Conservation (phyloP, 2,888 invertebrate species). For the Exephanes ischioxanthus region DNA sequence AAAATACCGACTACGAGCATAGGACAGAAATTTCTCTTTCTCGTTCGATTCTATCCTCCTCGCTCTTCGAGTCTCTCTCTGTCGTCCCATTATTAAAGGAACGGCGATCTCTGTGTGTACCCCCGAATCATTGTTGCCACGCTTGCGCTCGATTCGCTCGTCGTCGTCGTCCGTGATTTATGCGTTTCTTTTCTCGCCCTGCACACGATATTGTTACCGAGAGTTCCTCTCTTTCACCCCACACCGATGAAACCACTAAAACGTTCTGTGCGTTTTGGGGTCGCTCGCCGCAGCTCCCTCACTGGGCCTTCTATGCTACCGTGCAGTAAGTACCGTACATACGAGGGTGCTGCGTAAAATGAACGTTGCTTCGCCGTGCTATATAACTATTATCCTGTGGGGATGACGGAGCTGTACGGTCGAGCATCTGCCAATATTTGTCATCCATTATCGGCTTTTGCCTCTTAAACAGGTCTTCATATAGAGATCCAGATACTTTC, state of each 20-base stretch:
- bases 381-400: slow-evolving; percentile 38
- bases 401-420: slow-evolving; percentile 56
- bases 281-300: slow-evolving; percentile 42
- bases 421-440: slow-evolving; percentile 85
- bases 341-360: slow-evolving; percentile 44
- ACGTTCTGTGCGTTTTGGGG: slow-evolving; percentile 48
- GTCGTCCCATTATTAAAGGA: slow-evolving; percentile 56
- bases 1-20: slow-evolving; percentile 73
- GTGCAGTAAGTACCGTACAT: not conserved
- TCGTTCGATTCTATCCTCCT: slow-evolving; percentile 24
- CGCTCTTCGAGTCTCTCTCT: slow-evolving; percentile 33
- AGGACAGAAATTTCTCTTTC: slow-evolving; percentile 33
- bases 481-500: slow-evolving; percentile 4
- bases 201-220: slow-evolving; percentile 58
- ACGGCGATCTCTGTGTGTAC: slow-evolving; percentile 47
- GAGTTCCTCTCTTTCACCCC: slow-evolving; percentile 54
- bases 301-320: slow-evolving; percentile 23
- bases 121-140: slow-evolving; percentile 80
- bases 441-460: slow-evolving; percentile 82
- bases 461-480: slow-evolving; percentile 80
- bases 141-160: slow-evolving; percentile 74
- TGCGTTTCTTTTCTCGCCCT: slow-evolving; percentile 78
- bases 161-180: slow-evolving; percentile 79
- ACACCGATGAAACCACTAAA: slow-evolving; percentile 74
- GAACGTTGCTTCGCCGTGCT: slow-evolving; percentile 20